Evolutionary conservation across 2,113 vertebrate genomes (phyloP).

Genomic region (Mellivora capensis): DNA sequence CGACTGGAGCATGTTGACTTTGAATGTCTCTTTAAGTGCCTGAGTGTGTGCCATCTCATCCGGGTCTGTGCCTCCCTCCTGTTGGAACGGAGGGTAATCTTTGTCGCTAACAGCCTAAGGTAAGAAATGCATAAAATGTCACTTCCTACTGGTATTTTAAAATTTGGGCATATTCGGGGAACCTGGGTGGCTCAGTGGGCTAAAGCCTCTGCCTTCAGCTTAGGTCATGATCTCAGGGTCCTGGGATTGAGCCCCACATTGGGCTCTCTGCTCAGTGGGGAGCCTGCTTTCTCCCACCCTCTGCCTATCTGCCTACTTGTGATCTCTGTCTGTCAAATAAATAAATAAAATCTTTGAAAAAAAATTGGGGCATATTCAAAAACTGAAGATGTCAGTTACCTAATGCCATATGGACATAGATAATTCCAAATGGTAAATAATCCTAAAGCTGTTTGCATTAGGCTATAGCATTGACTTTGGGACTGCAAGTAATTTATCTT

Average conservation of each 20-base stretch:
- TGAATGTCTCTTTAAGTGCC: conserved; percentile 91
- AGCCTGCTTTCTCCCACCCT: too few species aligned
- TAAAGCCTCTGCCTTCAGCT: too few species aligned
- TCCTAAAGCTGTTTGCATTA: not conserved
- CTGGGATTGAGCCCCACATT: too few species aligned
- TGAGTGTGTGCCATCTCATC: conserved; percentile 88
- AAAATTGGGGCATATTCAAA: not conserved
- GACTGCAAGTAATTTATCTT: not conserved
- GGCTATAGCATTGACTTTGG: not conserved
- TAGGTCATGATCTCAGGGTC: too few species aligned
- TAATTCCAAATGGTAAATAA: not conserved
- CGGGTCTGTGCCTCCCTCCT: conserved; percentile 95
- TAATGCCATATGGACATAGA: not conserved
- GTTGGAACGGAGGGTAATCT: conserved; percentile 96
- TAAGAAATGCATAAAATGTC: conserved; percentile 66
- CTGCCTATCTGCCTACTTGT: too few species aligned
- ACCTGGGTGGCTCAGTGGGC: too few species aligned
- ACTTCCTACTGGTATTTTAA: conserved; percentile 6
- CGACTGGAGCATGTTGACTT: conserved; percentile 97
- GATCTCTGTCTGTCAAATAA: too few species aligned
- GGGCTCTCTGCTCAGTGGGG: too few species aligned
- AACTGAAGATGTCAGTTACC: not conserved
- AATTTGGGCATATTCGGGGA: not conserved
- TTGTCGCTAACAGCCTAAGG: conserved; percentile 96
- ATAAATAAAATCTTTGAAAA: too few species aligned